phyloP scores from a whole-genome alignment of 2,888 invertebrate genomes.

The Anagyrus pseudococci region DNA sequence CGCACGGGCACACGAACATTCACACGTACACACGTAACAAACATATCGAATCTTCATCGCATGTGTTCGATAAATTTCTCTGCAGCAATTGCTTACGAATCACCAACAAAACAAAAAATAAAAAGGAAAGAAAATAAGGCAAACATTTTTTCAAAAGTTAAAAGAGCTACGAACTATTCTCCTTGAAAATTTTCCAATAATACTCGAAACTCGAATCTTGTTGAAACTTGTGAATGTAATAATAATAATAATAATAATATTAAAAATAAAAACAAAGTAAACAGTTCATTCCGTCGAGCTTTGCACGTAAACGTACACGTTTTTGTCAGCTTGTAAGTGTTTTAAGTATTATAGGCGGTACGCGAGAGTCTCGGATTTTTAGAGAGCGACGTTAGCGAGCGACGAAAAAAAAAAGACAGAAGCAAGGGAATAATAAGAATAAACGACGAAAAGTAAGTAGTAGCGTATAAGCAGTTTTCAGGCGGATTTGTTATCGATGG shows the following conservation, averaged over 20 bases:
- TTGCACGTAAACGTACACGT: constrained; percentile 12
- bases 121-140: too few species aligned
- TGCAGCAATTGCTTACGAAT: neutral
- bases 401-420: neutral
- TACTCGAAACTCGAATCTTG: constrained; percentile 19
- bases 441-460: neutral
- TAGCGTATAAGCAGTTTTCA: constrained; percentile 28
- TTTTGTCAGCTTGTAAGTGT: constrained; percentile 25
- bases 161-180: too few species aligned
- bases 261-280: constrained; percentile 1
- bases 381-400: neutral
- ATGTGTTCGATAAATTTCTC: neutral
- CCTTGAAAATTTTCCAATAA: neutral
- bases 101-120: too few species aligned
- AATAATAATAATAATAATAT: neutral
- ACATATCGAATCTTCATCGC: neutral
- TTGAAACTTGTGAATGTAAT: neutral
- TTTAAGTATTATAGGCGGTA: neutral
- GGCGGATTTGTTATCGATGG: constrained; percentile 38
- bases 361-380: constrained; percentile 19
- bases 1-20: too few species aligned
- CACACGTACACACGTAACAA: too few species aligned
- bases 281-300: constrained; percentile 29
- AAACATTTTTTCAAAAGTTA: too few species aligned
- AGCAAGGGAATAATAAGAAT: neutral